Percentiles rank a stretch among this genome's conserved stretches.
Conservation (phyloP, 2,113 vertebrate genomes). For the Prionailurus bengalensis region DNA sequence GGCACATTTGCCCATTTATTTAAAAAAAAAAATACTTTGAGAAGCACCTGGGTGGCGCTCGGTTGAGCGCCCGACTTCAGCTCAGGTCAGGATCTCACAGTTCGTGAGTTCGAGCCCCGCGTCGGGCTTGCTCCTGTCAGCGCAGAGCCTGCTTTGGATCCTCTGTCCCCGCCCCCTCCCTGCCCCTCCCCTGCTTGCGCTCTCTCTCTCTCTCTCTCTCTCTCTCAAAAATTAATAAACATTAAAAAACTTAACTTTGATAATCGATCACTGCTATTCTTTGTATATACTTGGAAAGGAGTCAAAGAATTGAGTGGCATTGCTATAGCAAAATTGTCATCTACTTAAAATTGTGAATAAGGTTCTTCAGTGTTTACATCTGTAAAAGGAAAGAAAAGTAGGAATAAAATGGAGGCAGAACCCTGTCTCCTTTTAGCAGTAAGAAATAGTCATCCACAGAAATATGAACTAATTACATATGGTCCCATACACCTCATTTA, state of each 20-base stretch:
- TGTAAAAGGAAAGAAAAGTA: slow-evolving; percentile 5
- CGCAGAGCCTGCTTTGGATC: no score
- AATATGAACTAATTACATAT: slow-evolving; percentile 11
- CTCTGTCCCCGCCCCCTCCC: no score
- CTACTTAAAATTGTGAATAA: slow-evolving; percentile 38
- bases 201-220: no score
- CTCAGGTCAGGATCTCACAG: no score
- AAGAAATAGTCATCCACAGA: not conserved
- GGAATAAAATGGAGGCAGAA: not conserved
- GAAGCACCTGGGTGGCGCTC: no score
- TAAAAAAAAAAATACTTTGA: no score
- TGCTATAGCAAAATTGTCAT: not conserved
- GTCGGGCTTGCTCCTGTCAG: no score
- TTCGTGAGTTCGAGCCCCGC: no score
- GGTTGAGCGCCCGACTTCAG: no score
- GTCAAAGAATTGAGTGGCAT: slow-evolving; percentile 10
- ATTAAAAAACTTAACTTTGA: slow-evolving; percentile 27
- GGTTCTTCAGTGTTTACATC: not conserved
- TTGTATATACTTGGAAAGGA: slow-evolving; percentile 13
- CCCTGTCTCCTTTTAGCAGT: not conserved
- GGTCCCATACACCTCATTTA: not conserved
- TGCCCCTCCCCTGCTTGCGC: no score
- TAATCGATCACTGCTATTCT: not conserved
- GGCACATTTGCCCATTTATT: no score
- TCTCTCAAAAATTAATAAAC: no score